A percentile compares a stretch with the other conserved stretches of the same genome.
phyloP scores from a whole-genome alignment of 2,797 vertebrate species.

The Scleropages formosus region DNA sequence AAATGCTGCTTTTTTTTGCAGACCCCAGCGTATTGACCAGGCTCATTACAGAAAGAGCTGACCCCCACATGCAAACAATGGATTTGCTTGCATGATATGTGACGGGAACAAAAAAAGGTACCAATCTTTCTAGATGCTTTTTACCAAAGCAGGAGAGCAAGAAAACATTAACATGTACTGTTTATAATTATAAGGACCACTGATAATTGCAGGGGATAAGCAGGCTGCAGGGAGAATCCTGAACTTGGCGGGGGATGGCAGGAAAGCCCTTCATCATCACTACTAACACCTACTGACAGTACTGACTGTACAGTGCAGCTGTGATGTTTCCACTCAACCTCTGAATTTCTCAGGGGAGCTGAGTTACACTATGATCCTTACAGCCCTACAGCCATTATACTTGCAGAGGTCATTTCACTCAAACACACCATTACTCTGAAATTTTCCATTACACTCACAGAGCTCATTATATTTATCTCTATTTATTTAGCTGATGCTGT shows the following conservation, averaged over 20 bases:
- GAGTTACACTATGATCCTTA: slow-evolving; percentile 12
- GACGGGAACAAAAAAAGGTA: neutral
- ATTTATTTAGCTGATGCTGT: no score
- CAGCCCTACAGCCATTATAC: neutral
- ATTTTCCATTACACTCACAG: no score
- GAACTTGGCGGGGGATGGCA: neutral
- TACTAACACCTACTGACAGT: slow-evolving; percentile 21
- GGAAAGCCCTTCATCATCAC: neutral
- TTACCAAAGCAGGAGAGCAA: neutral
- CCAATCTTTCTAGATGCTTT: slow-evolving; percentile 3
- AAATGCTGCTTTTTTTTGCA: no score
- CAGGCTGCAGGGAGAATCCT: neutral
- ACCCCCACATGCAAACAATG: neutral
- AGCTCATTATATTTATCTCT: no score
- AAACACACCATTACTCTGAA: no score
- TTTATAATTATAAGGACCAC: slow-evolving; percentile 5
- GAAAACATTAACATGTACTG: neutral
- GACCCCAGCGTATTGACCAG: neutral
- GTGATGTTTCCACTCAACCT: neutral
- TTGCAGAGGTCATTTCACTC: neutral
- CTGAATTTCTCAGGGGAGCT: neutral
- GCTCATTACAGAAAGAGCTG: neutral
- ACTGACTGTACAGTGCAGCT: slow-evolving; percentile 6
- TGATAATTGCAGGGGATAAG: slow-evolving; percentile 18
- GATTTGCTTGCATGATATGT: neutral